phyloP scores from a whole-genome alignment of 2,113 vertebrate species.

The Gnathonemus longibarbis region DNA sequence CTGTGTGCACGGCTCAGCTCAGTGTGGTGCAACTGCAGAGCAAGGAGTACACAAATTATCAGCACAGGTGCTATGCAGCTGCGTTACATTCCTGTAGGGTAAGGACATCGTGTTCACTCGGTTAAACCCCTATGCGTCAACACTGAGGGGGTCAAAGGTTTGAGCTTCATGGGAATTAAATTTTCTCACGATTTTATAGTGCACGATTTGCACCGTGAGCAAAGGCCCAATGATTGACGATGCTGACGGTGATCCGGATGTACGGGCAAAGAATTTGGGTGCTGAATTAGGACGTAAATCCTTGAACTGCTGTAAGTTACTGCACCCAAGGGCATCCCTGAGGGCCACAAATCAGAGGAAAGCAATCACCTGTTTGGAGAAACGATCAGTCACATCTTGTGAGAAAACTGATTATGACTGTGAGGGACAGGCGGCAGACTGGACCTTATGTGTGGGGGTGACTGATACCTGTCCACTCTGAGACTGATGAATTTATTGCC shows the following conservation, averaged over 20 bases:
- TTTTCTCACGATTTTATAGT: neutral
- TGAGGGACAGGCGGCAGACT: neutral
- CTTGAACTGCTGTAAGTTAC: neutral
- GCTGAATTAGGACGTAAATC: neutral
- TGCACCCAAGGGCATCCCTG: neutral
- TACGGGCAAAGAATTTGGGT: neutral
- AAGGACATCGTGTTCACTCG: neutral
- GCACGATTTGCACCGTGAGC: neutral
- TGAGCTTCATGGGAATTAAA: neutral
- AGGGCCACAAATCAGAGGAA: neutral
- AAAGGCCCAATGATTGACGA: neutral
- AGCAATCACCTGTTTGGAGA: neutral
- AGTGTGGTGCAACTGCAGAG: neutral
- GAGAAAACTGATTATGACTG: neutral
- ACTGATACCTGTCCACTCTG: neutral
- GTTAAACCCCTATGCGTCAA: neutral
- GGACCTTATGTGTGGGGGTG: neutral
- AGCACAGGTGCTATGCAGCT: neutral
- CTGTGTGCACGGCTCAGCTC: neutral
- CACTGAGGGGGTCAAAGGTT: neutral
- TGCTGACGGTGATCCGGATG: neutral
- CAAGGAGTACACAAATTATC: neutral
- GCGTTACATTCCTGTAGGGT: neutral
- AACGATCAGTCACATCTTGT: neutral
- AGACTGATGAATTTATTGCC: neutral